Conservation (phyloP, 1,140 invertebrate species). For the Asbolus verrucosus region DNA sequence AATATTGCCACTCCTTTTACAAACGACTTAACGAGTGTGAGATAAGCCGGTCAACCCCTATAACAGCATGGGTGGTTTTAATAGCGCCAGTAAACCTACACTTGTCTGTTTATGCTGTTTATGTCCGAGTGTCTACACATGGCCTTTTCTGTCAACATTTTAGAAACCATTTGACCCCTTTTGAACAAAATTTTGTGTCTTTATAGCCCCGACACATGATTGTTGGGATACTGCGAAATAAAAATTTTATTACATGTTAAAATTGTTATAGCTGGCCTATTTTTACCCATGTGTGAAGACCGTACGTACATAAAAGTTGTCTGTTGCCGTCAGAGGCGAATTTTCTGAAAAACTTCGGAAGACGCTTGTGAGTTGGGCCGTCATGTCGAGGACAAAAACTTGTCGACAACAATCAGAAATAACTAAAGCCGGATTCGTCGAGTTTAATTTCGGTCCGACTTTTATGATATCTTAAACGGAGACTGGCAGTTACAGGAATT, state of each 20-base stretch:
- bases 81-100: slow-evolving; percentile 30
- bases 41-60: slow-evolving; percentile 40
- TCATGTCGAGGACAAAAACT: background rate
- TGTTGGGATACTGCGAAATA: slow-evolving; percentile 39
- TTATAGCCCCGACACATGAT: slow-evolving; percentile 41
- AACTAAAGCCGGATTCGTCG: too few species aligned
- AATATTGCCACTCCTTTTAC: slow-evolving; percentile 40
- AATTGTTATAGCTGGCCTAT: slow-evolving; percentile 44
- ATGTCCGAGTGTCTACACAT: slow-evolving; percentile 42
- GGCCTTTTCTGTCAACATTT: slow-evolving; percentile 36
- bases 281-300: slow-evolving; percentile 45
- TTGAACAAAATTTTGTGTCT: slow-evolving; percentile 42
- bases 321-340: slow-evolving; percentile 20
- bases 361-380: background rate
- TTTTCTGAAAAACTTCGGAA: slow-evolving; percentile 19
- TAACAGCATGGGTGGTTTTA: slow-evolving; percentile 30
- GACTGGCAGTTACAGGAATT: slow-evolving; percentile 20
- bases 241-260: slow-evolving; percentile 46
- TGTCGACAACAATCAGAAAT: too few species aligned
- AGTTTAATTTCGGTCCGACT: background rate
- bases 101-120: slow-evolving; percentile 30
- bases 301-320: slow-evolving; percentile 33
- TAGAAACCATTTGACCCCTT: slow-evolving; percentile 36
- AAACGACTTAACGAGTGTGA: slow-evolving; percentile 37
- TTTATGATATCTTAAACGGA: background rate